Evolutionary conservation across 2,797 vertebrate species (phyloP).

Genomic region (Enteromius argenteus): DNA sequence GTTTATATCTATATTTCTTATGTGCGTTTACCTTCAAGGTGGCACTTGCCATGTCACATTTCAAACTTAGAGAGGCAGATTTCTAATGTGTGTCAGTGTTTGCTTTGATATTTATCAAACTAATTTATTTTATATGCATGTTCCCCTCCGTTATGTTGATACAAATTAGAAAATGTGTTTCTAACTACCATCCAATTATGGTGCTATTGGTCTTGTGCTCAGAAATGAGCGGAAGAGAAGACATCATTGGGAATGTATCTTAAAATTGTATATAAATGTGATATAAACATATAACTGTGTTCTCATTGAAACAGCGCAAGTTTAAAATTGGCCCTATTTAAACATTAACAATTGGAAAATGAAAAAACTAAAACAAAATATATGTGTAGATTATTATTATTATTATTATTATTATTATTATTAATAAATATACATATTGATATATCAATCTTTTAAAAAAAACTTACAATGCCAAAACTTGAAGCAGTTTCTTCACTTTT

Average conservation of each 20-base stretch:
- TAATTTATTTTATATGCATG: conserved; percentile 70
- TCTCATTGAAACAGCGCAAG: conserved; percentile 17
- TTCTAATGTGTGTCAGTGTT: conserved; percentile 58
- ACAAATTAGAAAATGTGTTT: conserved; percentile 51
- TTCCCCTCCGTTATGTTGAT: conserved; percentile 68
- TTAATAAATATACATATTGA: not conserved
- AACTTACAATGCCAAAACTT: conserved; percentile 16
- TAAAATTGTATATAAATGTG: conserved; percentile 26
- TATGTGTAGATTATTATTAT: conserved; percentile 1
- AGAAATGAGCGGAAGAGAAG: not conserved
- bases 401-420: not conserved
- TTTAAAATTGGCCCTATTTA: not conserved
- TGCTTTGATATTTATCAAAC: conserved; percentile 72
- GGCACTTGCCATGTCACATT: conserved; percentile 46
- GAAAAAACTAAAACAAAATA: not conserved
- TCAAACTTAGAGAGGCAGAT: conserved; percentile 57
- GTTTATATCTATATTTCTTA: conserved; percentile 74
- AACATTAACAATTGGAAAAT: not conserved
- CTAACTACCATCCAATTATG: conserved; percentile 47
- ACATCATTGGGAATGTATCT: conserved; percentile 50
- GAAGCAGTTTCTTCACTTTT: conserved; percentile 4
- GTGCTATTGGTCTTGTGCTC: conserved; percentile 56
- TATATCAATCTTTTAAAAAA: not conserved
- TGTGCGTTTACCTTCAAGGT: conserved; percentile 58
- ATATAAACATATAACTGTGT: not conserved